Evolutionary conservation across 1,140 invertebrate genomes (phyloP), one percentile per base, ranked within the genome.

Genomic region (Batillaria attramentaria): DNA sequence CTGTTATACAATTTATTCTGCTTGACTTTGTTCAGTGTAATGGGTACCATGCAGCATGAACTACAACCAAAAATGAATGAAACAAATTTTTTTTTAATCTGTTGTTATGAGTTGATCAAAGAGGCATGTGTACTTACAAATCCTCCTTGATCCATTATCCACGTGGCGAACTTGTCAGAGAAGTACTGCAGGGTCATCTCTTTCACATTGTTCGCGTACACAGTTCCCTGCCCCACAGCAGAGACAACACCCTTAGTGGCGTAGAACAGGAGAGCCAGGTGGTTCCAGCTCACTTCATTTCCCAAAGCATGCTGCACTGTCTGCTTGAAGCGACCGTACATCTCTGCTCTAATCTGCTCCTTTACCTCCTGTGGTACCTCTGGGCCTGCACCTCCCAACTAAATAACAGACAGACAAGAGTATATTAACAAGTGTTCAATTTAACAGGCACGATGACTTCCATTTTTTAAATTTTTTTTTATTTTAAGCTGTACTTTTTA

Each of bases 71-170:
- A n/a, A n/a, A n/a, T n/a, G n/a, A n/a, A n/a, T n/a, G n/a, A n/a
- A n/a, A n/a, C n/a, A n/a, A n/a, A n/a, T n/a, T n/a, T n/a, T n/a
- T n/a, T n/a, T n/a, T n/a, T n/a, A n/a, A n/a, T n/a, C n/a, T n/a
- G n/a, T n/a, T n/a, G n/a, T n/a, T n/a, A n/a, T n/a, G n/a, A n/a
- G n/a, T n/a, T n/a, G n/a, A n/a, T n/a, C n/a, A n/a, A n/a, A n/a
- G n/a, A n/a, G n/a, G n/a, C n/a, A n/a, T n/a, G 50, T 54, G 42
- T 16, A 80, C 88, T 86, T 79, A 89, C 88, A 88, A 88, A 89
- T 80, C 88, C 88, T 41, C 88, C 88, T 68, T 88, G 85, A 37
- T 84, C 84, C 10, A 87, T 83, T 46, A 89, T 86, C 87, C 87
- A 89, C 31, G 72, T 76, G 24, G 87, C 86, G 79, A 85, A 89